Evolutionary conservation across 1,140 invertebrate genomes (phyloP), one percentile per base, ranked within the genome.

Genomic region (Cydia splendana): DNA sequence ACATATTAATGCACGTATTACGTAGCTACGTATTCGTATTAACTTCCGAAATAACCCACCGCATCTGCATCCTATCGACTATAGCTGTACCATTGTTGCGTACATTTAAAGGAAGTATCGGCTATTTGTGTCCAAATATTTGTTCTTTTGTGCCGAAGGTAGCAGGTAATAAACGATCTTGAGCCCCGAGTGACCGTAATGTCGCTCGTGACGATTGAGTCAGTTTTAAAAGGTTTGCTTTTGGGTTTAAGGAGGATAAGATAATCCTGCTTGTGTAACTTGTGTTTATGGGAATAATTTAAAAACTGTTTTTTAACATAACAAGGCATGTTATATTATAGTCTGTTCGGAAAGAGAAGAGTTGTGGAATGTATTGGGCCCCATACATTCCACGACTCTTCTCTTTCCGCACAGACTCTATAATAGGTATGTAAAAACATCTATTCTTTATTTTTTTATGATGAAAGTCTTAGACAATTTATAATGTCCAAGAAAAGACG

Each of bases 111-210:
- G 57, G 57, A 62, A 62, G 20, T 62, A 62, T 38, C 67, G 34
- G 67, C 67, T 38, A 38, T 71, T 71, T 38, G 67, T 38, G 67
- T 71, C 67, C 67, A 45, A 71, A 71, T 71, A 71, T 71, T 71
- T 71, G 67, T 71, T 71, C 67, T 38, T 71, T 71, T 71, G 67
- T 71, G 34, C 67, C 67, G n/a, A 18, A 71, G 67, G 67, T 42
- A 71, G 67, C 67, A 71, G 67, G 67, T 71, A 71, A 71, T 71
- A 71, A 42, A 42, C 15, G 30, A 42, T 18, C 67, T 42, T 10
- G 30, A 71, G 45, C 67, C 67, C 65, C 15, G 15, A 34, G 28
- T 69, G 65, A 38, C 67, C 67, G 67, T 71, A 69, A 69, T 38
- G 67, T 71, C 34, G 67, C 4, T 62, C 57, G 65, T 69, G 65